These are phyloP conservation scores for Polymixis lichenea DNA, from an alignment of 2,888 invertebrate genomes.

Conservation along the genomic window DNA sequence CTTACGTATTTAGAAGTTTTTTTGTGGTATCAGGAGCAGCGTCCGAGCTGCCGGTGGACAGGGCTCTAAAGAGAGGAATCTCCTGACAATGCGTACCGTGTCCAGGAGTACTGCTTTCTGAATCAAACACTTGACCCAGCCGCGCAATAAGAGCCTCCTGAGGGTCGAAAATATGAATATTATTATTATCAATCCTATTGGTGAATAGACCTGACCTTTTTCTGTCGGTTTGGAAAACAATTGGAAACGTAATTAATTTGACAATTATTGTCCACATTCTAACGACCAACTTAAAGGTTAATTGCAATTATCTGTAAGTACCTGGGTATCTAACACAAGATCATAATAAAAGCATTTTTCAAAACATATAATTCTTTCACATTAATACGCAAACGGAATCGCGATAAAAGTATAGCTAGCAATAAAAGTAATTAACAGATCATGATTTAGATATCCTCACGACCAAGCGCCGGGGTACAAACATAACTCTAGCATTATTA, in stretches of 20 bases:
- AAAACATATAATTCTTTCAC: constrained; percentile 9
- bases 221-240: not conserved
- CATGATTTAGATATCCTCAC: constrained; percentile 68
- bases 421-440: constrained; percentile 69
- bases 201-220: not conserved
- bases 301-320: not conserved
- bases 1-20: too few relatives aligned
- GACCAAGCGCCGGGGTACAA: constrained; percentile 62
- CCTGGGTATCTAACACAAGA: not conserved
- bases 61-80: too few relatives aligned
- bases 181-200: not conserved
- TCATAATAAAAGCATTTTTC: not conserved
- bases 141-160: too few relatives aligned
- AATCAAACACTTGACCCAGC: too few relatives aligned
- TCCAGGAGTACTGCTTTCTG: too few relatives aligned
- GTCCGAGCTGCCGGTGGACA: too few relatives aligned
- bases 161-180: not conserved
- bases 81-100: too few relatives aligned
- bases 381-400: constrained; percentile 49
- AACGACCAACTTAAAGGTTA: not conserved
- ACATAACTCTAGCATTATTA: constrained; percentile 56
- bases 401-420: constrained; percentile 53
- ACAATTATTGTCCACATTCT: not conserved
- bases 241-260: too few relatives aligned
- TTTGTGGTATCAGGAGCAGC: too few relatives aligned